Percentiles rank a stretch among this genome's conserved stretches.
These are phyloP conservation scores for Acipenser transmontanus DNA, from an alignment of 2,797 vertebrate species.

Conservation along the genomic window DNA sequence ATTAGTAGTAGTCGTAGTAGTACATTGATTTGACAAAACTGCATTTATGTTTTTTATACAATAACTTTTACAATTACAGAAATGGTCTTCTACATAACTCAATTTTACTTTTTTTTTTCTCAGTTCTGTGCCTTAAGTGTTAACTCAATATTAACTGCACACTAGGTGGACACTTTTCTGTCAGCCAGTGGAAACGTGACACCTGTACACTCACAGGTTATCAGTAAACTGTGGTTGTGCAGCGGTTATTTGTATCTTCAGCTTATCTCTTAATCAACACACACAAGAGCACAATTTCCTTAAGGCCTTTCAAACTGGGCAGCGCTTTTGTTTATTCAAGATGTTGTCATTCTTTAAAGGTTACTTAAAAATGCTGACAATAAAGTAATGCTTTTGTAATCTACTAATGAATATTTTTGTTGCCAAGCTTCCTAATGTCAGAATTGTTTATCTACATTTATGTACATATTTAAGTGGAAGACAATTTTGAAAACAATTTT, in stretches of 20 bases:
- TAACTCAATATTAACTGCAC: conserved; percentile 12
- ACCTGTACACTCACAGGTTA: background rate
- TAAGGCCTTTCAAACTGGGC: conserved; percentile 3
- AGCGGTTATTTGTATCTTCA: conserved; percentile 7
- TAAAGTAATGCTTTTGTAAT: too few species aligned
- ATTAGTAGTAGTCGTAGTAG: background rate
- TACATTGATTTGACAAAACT: too few species aligned
- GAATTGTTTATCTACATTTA: too few species aligned
- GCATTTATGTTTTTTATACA: too few species aligned
- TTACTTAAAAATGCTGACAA: too few species aligned
- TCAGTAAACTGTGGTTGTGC: conserved; percentile 10
- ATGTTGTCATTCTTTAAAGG: background rate
- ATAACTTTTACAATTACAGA: too few species aligned
- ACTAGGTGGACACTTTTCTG: background rate
- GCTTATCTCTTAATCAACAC: background rate
- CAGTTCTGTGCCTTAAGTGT: conserved; percentile 1
- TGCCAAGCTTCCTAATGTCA: too few species aligned
- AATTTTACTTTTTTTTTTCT: too few species aligned
- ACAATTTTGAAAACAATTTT: too few species aligned
- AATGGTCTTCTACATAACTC: too few species aligned
- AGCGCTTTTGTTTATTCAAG: background rate
- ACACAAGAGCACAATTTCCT: conserved; percentile 9
- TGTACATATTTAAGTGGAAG: too few species aligned
- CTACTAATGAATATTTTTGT: too few species aligned
- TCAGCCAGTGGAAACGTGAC: conserved; percentile 17